Evolutionary conservation across 2,888 invertebrate genomes (phyloP), one percentile per base, ranked within the genome.

Genomic region (Cephus sareptanus): DNA sequence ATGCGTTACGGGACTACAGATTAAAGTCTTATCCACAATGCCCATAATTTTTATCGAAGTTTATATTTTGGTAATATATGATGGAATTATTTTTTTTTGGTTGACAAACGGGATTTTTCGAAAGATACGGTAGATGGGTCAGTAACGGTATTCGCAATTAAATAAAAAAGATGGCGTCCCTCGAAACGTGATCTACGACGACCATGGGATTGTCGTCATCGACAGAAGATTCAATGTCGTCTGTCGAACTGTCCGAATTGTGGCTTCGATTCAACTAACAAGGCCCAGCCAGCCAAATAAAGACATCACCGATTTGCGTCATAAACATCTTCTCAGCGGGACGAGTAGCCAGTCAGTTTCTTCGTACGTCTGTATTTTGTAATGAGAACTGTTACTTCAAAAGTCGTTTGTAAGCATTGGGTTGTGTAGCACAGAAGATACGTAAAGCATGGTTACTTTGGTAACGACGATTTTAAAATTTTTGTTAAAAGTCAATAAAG

Each of bases 271-370:
- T 30, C 74, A 2, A 34, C 35, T 77, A 75, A 77, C 77, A 56
- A 75, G 75, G 76, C 68, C 56, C 78, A 37, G 73, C 70, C 78
- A 34, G 71, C 78, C 82, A 80, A 82, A 85, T 84, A 84, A 84
- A 85, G 84, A 83, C 79, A 81, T 83, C 78, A 77, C 77, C 77
- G 79, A 78, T 76, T 79, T 74, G 78, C 79, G 80, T 81, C 83
- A 85, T 84, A 83, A 84, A 84, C 81, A 81, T 85, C 79, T 74
- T 77, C 15, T 23, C 56, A 56, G 23, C 69, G 76, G 78, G 56
- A 71, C 81, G 78, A 75, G 79, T 78, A 82, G 81, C 80, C 81
- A 83, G 80, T 73, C 80, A 80, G 82, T 82, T 80, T 77, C 81
- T 81, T 76, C 76, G 31, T 71, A 34, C 31, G 71, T n/a, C 33